Base-by-base conservation (phyloP, 2,797 vertebrate species). In the Etheostoma nigrum region DNA sequence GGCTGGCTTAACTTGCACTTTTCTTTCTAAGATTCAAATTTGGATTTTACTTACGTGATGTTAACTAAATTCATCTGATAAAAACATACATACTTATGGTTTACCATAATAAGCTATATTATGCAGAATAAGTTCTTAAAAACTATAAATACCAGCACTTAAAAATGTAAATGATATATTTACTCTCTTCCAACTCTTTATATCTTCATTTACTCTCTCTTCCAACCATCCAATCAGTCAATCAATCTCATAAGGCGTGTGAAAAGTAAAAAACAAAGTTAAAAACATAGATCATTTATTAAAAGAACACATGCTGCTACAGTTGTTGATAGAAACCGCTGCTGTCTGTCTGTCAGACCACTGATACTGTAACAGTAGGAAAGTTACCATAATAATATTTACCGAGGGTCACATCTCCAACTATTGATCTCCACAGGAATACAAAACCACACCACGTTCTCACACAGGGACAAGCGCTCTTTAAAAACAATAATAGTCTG, bases 231-330 rank as follows among this genome's bases (percentile, higher is more conserved):
- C 23, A 10, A 0, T 11, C 18, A 23, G 15, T 2, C 2, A 16
- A 30, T 45, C 44, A 47, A 19, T 23, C 6, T 2, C 23, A 40
- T 40, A 4, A 40, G 10, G 11, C 27, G 19, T 4, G 30, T 25
- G 27, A 58, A 30, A 27, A 49, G 58, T n/a, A 14, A 63, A 6
- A n/a, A 1, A 40, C 63, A 6, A 3, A 6, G 33, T 63, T 85
- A 92, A 75, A 92, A 93, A 93, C 88, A 82, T 89, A 90, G 69
- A 89, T 83, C 60, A 48, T 92, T 92, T 90, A 90, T 87, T 88
- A 74, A 85, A 89, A 91, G 73, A 80, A 81, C 76, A 89, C 90
- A 89, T 91, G 93, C 90, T 88, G 82, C 82, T 88, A 85, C 89
- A 83, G 66, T 66, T 30, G 76, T 59, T 25, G 74, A 74, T 85